Percentiles rank a stretch among this genome's conserved stretches.
Conservation (phyloP, 2,113 vertebrate species). For the Rhea pennata region DNA sequence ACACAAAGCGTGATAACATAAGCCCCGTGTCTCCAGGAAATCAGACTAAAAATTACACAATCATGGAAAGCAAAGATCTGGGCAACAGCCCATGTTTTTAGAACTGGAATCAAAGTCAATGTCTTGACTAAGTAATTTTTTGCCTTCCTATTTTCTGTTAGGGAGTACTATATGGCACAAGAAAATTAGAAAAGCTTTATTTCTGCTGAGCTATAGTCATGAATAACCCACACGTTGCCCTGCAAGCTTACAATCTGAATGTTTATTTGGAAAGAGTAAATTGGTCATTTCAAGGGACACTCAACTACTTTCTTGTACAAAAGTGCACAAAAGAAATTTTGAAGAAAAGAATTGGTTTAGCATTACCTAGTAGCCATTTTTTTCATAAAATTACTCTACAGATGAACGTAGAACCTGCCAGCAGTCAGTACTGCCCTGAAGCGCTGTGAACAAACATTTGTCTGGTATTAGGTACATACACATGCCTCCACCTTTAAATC, state of each 20-base stretch:
- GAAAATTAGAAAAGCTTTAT: not conserved
- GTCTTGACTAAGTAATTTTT: constrained; percentile 43
- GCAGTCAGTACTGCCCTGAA: constrained; percentile 54
- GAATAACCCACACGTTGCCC: constrained; percentile 5
- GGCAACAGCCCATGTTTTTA: constrained; percentile 33
- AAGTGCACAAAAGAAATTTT: not conserved
- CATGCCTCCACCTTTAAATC: constrained; percentile 25
- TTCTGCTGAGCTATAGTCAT: not conserved
- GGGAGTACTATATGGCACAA: not conserved
- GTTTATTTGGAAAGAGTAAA: not conserved
- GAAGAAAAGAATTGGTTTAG: not conserved
- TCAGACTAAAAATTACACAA: constrained; percentile 34
- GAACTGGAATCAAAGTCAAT: constrained; percentile 15
- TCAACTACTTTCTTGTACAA: not conserved
- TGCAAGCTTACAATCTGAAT: not conserved
- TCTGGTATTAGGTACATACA: constrained; percentile 15
- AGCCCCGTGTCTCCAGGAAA: constrained; percentile 56
- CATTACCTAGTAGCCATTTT: not conserved
- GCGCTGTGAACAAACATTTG: constrained; percentile 48
- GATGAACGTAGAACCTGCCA: constrained; percentile 41
- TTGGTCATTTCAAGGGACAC: not conserved
- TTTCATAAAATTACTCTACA: not conserved
- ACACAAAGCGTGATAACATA: constrained; percentile 31
- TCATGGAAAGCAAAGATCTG: constrained; percentile 36
- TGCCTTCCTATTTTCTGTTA: constrained; percentile 25